Evolutionary conservation across 2,113 vertebrate genomes (phyloP).

Genomic region (Glareola pratincola): DNA sequence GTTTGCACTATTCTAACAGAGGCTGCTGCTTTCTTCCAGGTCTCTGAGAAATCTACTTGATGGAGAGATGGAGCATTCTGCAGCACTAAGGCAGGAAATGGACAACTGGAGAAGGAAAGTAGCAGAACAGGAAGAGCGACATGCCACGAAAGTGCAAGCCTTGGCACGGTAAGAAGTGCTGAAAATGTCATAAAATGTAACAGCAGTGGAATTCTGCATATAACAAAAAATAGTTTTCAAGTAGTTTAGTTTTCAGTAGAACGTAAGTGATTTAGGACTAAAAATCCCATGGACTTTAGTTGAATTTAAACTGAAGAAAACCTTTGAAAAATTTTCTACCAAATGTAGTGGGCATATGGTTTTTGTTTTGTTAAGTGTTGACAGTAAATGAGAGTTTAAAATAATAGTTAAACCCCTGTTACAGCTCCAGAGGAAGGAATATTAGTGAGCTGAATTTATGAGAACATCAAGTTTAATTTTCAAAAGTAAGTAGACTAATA

Average conservation of each 20-base stretch:
- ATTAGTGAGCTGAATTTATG: neutral
- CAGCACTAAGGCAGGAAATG: slow-evolving; percentile 87
- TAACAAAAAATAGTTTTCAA: neutral
- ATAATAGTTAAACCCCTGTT: neutral
- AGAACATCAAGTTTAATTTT: neutral
- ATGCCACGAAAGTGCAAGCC: slow-evolving; percentile 86
- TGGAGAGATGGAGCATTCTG: slow-evolving; percentile 96
- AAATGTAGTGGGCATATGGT: neutral
- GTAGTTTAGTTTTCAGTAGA: neutral
- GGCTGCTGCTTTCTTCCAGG: slow-evolving; percentile 68
- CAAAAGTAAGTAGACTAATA: neutral
- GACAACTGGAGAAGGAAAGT: slow-evolving; percentile 84
- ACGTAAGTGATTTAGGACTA: neutral
- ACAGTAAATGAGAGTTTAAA: neutral
- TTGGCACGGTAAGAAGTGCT: slow-evolving; percentile 81
- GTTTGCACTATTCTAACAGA: neutral
- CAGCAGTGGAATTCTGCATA: neutral
- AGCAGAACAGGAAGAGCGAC: slow-evolving; percentile 90
- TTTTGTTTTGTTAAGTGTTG: neutral
- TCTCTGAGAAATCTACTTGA: slow-evolving; percentile 92
- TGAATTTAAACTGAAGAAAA: neutral
- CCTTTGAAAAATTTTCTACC: neutral
- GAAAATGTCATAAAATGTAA: neutral
- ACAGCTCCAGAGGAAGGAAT: neutral
- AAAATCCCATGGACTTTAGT: neutral